A percentile compares a stretch with the other conserved stretches of the same genome.
Conservation (phyloP, 2,113 vertebrate genomes). For the Xenopus laevis region DNA sequence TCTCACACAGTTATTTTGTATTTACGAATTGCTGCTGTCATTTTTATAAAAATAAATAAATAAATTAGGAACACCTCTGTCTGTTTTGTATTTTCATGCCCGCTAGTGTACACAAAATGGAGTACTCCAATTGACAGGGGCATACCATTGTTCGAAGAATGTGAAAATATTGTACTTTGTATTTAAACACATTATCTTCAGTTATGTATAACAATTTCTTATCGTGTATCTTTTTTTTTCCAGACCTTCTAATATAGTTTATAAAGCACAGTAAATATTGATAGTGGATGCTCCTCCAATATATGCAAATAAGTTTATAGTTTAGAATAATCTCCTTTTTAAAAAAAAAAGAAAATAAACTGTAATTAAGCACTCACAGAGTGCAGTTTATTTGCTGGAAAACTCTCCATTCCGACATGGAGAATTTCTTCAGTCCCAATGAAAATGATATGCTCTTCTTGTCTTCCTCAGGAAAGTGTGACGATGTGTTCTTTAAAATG, state of each 20-base stretch:
- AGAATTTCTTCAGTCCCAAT: conserved; percentile 69
- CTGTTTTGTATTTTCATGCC: no score
- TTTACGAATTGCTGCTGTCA: conserved; percentile 4
- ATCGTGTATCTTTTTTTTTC: conserved; percentile 66
- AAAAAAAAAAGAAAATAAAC: conserved; percentile 85
- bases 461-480: conserved; percentile 72
- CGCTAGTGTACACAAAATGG: no score
- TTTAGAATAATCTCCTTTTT: conserved; percentile 84
- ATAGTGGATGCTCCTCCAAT: conserved; percentile 97
- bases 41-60: conserved; percentile 21
- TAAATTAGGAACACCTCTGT: conserved; percentile 1
- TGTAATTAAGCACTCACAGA: conserved; percentile 94
- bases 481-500: conserved; percentile 88
- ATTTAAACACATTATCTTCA: conserved; percentile 64
- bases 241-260: conserved; percentile 81
- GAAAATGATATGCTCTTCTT: conserved; percentile 67
- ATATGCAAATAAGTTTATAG: conserved; percentile 94
- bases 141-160: no score
- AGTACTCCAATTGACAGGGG: no score
- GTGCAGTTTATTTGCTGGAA: conserved; percentile 79
- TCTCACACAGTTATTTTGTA: not conserved
- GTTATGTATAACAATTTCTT: conserved; percentile 75
- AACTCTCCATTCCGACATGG: conserved; percentile 72
- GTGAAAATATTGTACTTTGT: conserved; percentile 38
- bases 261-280: conserved; percentile 98